These are phyloP conservation scores for Thripadectes ignobilis DNA, from an alignment of 2,797 vertebrate genomes.

Conservation along the genomic window DNA sequence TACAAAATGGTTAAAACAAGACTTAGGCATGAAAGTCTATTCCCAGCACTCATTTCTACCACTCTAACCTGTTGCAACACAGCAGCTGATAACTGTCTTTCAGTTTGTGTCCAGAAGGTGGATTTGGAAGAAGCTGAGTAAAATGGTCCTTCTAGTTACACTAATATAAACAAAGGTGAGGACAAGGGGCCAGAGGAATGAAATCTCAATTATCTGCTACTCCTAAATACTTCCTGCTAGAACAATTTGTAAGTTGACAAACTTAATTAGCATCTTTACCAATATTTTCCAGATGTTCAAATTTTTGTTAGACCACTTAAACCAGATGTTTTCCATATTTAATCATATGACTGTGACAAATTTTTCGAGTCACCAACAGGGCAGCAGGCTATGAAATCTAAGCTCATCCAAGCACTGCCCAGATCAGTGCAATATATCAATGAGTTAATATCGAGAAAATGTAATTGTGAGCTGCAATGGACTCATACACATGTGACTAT, in stretches of 20 bases:
- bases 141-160: not conserved
- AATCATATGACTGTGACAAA: slow-evolving; percentile 48
- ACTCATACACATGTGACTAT: not conserved
- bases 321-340: slow-evolving; percentile 73
- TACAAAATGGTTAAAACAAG: not conserved
- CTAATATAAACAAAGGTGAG: slow-evolving; percentile 58
- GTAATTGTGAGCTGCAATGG: not conserved
- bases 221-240: slow-evolving; percentile 73
- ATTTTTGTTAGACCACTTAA: slow-evolving; percentile 42
- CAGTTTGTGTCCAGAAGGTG: not conserved
- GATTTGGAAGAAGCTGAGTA: not conserved
- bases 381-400: not conserved
- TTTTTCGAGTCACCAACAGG: not conserved
- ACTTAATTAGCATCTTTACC: slow-evolving; percentile 74
- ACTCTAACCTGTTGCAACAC: not conserved
- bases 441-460: slow-evolving; percentile 13
- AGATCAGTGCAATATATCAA: not conserved
- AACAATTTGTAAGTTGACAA: slow-evolving; percentile 79
- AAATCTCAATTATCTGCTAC: slow-evolving; percentile 73
- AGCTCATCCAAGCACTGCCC: not conserved
- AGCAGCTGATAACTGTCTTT: not conserved
- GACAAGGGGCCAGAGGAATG: slow-evolving; percentile 66
- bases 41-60: not conserved
- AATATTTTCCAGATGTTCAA: slow-evolving; percentile 78
- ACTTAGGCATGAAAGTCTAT: not conserved